A percentile compares a stretch with the other conserved stretches of the same genome.
Evolutionary conservation across 2,797 vertebrate species (phyloP).

Genomic region (Poecile montanus): DNA sequence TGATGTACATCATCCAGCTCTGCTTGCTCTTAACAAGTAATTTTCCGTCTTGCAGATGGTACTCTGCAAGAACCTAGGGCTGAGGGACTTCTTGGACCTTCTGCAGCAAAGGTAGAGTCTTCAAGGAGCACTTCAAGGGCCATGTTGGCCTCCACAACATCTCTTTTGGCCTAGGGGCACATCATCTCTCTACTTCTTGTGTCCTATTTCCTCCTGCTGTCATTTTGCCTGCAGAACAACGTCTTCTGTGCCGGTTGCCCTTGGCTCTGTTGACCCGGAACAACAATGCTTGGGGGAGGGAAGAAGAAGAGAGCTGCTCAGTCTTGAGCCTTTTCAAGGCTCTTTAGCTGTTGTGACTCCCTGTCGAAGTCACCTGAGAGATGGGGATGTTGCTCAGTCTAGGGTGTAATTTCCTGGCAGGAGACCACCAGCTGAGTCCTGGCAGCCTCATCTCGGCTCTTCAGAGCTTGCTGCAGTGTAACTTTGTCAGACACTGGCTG

Average conservation of each 20-base stretch:
- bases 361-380: neutral
- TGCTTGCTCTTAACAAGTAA: neutral
- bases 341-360: neutral
- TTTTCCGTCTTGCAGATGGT: neutral
- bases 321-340: neutral
- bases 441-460: neutral
- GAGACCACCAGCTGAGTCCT: neutral
- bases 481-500: neutral
- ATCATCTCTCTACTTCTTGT: neutral
- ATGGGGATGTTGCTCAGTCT: neutral
- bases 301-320: neutral
- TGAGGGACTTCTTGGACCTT: neutral
- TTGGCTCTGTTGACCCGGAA: conserved; percentile 59
- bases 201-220: conserved; percentile 57
- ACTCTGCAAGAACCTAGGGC: neutral
- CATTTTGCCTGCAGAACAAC: conserved; percentile 52
- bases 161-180: neutral
- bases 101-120: neutral
- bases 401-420: neutral
- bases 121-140: neutral
- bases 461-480: neutral
- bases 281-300: conserved; percentile 3
- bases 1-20: neutral
- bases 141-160: neutral
- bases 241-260: conserved; percentile 42